phyloP scores from a whole-genome alignment of 2,113 vertebrate genomes.

The Phyllostomus hastatus region DNA sequence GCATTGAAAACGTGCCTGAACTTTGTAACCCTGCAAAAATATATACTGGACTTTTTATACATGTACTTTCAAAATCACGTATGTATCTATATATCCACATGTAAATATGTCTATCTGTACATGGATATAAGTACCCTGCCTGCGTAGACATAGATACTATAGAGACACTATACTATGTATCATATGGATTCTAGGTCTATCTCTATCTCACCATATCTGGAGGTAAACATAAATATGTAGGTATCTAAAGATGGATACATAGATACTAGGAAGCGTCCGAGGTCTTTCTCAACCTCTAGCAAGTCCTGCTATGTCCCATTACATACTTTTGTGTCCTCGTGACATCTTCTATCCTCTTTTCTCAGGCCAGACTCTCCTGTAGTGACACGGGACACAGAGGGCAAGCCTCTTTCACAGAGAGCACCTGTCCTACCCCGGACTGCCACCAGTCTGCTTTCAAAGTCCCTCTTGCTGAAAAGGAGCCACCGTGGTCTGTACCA shows the following conservation, averaged over 20 bases:
- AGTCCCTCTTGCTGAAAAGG: neutral
- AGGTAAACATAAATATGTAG: neutral
- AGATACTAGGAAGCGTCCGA: neutral
- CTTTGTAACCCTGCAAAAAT: neutral
- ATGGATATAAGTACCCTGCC: neutral
- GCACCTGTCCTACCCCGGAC: neutral
- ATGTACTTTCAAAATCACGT: neutral
- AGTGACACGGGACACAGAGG: neutral
- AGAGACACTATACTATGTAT: rapidly evolving
- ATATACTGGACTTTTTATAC: neutral
- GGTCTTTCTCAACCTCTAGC: neutral
- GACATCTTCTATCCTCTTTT: neutral
- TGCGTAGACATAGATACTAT: neutral
- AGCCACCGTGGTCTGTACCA: neutral
- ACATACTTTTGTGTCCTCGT: neutral
- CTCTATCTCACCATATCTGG: neutral
- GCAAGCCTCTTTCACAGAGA: neutral
- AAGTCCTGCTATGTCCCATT: neutral
- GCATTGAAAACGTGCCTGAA: neutral
- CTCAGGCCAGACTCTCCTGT: neutral
- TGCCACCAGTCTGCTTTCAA: neutral
- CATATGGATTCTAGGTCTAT: neutral
- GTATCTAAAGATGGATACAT: neutral
- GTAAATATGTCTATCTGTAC: neutral
- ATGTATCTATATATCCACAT: too few relatives aligned